Base-by-base conservation (phyloP, 2,888 invertebrate species). In the Drosophila lacicola region DNA sequence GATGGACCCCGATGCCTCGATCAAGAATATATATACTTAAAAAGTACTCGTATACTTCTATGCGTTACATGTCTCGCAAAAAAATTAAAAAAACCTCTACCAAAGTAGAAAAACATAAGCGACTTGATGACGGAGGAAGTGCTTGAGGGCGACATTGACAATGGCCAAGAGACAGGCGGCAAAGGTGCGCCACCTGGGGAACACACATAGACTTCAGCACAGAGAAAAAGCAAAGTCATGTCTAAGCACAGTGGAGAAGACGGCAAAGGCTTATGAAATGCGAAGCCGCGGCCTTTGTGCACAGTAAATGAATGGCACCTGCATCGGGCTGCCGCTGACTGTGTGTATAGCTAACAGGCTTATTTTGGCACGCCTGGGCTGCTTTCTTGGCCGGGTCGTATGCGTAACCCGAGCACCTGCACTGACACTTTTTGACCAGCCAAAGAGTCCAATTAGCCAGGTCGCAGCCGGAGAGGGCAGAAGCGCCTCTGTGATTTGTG, bases 71-170 rank as follows among this genome's bases (percentile, higher is more conserved):
- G 8, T 2, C 29, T 29, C 29, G 29, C 29, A 29, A 29, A 2
- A 29, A 29, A 29, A 29, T 8, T 29, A 29, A 8, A 29, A 29
- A 8, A 29, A 29, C 29, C 29, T 29, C 8, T 29, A 8, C 29
- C 8, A 29, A 2, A 45, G 39, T 34, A 46, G 39, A 41, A 50
- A 51, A 65, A 45, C 65, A 79, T 65, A 78, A 82, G 80, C 65
- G 85, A 70, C 76, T 74, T 78, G 84, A 73, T 77, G 85, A 80
- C 70, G 65, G 51, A 80, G 83, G 77, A 79, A 77, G 67, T 80
- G 67, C 83, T 85, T 74, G 71, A 81, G 78, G 83, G 73, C 82
- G 88, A 86, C 89, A 89, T 88, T 88, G 88, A 82, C 84, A 88
- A 86, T 88, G 84, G 73, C 60, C 70, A 66, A 58, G 55, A 58